A percentile compares a stretch with the other conserved stretches of the same genome.
Evolutionary conservation across 2,888 invertebrate genomes (phyloP).

Genomic region (Ceratothoa steindachneri): DNA sequence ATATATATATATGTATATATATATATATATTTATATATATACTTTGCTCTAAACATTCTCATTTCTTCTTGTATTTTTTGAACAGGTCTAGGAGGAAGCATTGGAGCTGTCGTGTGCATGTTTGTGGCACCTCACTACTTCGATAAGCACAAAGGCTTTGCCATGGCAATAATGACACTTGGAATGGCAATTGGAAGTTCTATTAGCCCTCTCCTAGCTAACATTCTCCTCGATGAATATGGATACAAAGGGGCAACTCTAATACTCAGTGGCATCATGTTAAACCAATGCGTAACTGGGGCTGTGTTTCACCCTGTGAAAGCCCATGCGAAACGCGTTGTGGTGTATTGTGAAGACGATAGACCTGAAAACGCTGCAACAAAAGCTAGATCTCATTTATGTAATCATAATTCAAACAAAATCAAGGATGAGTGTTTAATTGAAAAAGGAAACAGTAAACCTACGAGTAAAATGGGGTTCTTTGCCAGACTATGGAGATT

Average conservation of each 20-base stretch:
- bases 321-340: conserved; percentile 21
- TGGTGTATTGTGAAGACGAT: not conserved
- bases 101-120: conserved; percentile 15
- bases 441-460: no score
- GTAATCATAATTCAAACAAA: no score
- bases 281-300: conserved; percentile 22
- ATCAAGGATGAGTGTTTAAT: no score
- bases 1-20: no score
- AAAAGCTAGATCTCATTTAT: not conserved
- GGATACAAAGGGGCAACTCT: conserved; percentile 34
- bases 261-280: conserved; percentile 22
- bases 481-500: not conserved
- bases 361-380: not conserved
- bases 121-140: conserved; percentile 32
- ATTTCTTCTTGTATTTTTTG: no score
- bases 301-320: conserved; percentile 33
- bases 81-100: conserved; percentile 12
- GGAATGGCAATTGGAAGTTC: conserved; percentile 27
- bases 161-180: conserved; percentile 22
- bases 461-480: no score
- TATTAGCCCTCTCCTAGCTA: conserved; percentile 15
- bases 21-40: no score
- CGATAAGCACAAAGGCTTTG: conserved; percentile 29
- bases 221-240: conserved; percentile 21
- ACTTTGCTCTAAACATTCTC: no score